Base-by-base conservation (phyloP, 2,888 invertebrate species). In the Stenchaetothrips biformis region DNA sequence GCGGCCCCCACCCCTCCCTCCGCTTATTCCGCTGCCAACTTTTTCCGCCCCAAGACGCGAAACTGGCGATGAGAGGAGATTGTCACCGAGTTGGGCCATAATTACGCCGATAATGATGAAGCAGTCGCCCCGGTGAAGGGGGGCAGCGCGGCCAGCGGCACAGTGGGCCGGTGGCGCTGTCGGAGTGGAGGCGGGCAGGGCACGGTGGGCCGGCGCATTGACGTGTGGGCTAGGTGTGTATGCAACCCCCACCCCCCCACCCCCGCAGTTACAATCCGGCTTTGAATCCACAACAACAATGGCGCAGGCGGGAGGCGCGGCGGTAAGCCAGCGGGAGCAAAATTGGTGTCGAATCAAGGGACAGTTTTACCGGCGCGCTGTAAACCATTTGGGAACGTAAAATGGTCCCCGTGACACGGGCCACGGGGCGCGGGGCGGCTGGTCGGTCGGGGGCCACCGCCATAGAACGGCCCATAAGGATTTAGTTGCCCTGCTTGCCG, bases 331-430 rank as follows among this genome's bases (percentile, higher is more conserved):
- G 21, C 7, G 67, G 21, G 9, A 8, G 67, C 67, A 9, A 74
- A 74, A 74, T 74, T 25, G 67, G 11, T 21, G 25, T 74, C 21
- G 67, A 74, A 74, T 74, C 67, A 74, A 21, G 67, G 67, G 67
- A 21, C 67, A 21, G 67, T 74, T 74, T 74, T 74, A 74, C 67
- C 21, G 11, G 25, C 7, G 8, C 25, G 67, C 67, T 74, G 67
- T 74, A 74, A 74, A 74, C 67, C 25, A 74, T 74, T 74, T 21
- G 21, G 67, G 25, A 25, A 21, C 4, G 37, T 37, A 37, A 37
- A 37, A 37, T 37, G 37, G 37, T 37, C 37, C 37, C 37, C 37
- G 67, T 21, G n/a, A 9, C 67, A 9, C 67, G 16, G 53, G 16
- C 59, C 9, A 16, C 13, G 13, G 13, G 13, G 59, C 59, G 53